Percentiles rank a stretch among this genome's conserved stretches.
Evolutionary conservation across 2,113 vertebrate species (phyloP).

Genomic region (Leiothrix lutea): DNA sequence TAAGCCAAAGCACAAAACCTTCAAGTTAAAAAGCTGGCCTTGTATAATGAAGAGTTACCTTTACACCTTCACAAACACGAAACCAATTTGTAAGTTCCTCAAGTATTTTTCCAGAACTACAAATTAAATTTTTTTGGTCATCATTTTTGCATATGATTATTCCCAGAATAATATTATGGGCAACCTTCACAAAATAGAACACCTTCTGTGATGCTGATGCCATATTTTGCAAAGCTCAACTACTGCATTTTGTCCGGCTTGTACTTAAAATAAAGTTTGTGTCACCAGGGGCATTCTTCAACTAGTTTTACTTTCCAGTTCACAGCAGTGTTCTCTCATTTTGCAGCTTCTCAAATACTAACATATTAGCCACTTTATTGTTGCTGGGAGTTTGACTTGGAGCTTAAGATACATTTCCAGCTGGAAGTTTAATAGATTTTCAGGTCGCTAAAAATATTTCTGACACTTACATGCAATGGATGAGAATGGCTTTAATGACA

Average conservation of each 20-base stretch:
- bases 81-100: not conserved
- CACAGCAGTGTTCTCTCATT: not conserved
- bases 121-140: not conserved
- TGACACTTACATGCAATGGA: not conserved
- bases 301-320: slow-evolving; percentile 1
- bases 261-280: slow-evolving; percentile 7
- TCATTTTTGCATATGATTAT: not conserved
- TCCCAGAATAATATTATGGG: not conserved
- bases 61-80: not conserved
- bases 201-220: not conserved
- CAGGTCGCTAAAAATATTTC: slow-evolving; percentile 24
- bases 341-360: slow-evolving; percentile 29
- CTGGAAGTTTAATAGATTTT: slow-evolving; percentile 32
- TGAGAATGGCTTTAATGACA: not conserved
- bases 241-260: not conserved
- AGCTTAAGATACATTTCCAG: slow-evolving; percentile 31
- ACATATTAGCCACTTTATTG: slow-evolving; percentile 9
- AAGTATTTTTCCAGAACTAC: not conserved
- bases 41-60: not conserved
- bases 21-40: not conserved
- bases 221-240: not conserved
- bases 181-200: not conserved
- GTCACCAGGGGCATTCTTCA: not conserved
- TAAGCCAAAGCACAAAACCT: not conserved
- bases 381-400: slow-evolving; percentile 1